These are phyloP conservation scores for Miichthys miiuy DNA, from an alignment of 2,797 vertebrate genomes.

Conservation along the genomic window DNA sequence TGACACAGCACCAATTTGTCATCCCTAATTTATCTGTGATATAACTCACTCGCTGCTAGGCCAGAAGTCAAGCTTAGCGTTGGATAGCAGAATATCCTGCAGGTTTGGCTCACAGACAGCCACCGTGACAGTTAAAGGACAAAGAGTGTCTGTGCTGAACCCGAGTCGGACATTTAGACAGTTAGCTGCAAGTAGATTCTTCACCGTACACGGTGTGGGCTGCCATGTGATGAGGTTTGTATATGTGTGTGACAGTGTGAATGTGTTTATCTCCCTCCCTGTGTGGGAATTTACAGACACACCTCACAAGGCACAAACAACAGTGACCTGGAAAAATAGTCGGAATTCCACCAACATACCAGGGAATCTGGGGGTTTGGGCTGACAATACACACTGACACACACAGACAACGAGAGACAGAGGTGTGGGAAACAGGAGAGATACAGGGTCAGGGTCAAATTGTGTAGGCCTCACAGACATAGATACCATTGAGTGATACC, in stretches of 20 bases:
- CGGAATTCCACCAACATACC: slow-evolving; percentile 83
- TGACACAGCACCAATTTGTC: slow-evolving; percentile 50
- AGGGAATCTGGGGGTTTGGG: slow-evolving; percentile 74
- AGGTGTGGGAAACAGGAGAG: slow-evolving; percentile 82
- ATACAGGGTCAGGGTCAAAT: slow-evolving; percentile 82
- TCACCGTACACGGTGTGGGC: slow-evolving; percentile 66
- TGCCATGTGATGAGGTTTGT: slow-evolving; percentile 67
- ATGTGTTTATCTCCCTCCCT: slow-evolving; percentile 81
- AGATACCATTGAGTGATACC: slow-evolving; percentile 84
- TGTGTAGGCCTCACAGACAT: slow-evolving; percentile 76
- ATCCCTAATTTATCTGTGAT: slow-evolving; percentile 46
- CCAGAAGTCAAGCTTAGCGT: slow-evolving; percentile 4
- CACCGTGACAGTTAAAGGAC: not conserved
- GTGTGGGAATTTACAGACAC: slow-evolving; percentile 81
- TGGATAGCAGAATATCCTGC: not conserved
- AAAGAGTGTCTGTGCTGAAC: slow-evolving; percentile 13
- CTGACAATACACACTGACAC: slow-evolving; percentile 68
- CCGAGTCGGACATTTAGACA: slow-evolving; percentile 13
- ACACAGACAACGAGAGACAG: slow-evolving; percentile 56
- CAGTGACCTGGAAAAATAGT: slow-evolving; percentile 83
- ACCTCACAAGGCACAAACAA: slow-evolving; percentile 83
- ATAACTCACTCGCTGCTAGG: slow-evolving; percentile 30
- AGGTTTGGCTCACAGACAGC: slow-evolving; percentile 6
- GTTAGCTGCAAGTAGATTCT: slow-evolving; percentile 31
- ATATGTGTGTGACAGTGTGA: slow-evolving; percentile 67